Percentiles rank a stretch among this genome's conserved stretches.
phyloP scores from a whole-genome alignment of 2,113 vertebrate species.

The Onychostruthus taczanowskii region DNA sequence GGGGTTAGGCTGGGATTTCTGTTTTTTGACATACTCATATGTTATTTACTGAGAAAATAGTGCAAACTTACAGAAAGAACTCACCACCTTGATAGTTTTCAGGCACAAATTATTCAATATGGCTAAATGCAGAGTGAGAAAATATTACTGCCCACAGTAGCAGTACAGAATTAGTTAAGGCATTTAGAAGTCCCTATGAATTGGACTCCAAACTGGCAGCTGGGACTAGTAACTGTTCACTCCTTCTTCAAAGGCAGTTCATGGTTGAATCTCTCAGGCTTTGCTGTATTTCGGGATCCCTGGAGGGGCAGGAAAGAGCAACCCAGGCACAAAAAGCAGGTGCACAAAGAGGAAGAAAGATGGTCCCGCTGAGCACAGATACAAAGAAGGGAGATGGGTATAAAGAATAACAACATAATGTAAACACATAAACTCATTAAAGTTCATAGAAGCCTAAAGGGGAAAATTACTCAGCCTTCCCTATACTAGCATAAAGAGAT shows the following conservation, averaged over 20 bases:
- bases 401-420: not conserved
- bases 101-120: not conserved
- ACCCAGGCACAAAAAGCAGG: not conserved
- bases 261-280: not conserved
- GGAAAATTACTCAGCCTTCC: not conserved
- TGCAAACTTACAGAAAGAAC: not conserved
- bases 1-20: not conserved
- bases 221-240: not conserved
- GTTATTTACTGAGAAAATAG: not conserved
- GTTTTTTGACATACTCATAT: rapidly evolving
- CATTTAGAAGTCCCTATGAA: not conserved
- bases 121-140: not conserved
- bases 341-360: not conserved
- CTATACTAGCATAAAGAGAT: not conserved
- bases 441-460: not conserved
- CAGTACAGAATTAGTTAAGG: not conserved
- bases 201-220: not conserved
- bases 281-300: not conserved
- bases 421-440: not conserved
- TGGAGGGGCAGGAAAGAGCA: not conserved
- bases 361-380: not conserved
- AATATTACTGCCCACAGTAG: not conserved
- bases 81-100: not conserved
- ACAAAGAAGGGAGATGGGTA: not conserved
- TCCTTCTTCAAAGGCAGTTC: not conserved